Conservation (phyloP, 1,140 invertebrate genomes). For the Anoplophora glabripennis region DNA sequence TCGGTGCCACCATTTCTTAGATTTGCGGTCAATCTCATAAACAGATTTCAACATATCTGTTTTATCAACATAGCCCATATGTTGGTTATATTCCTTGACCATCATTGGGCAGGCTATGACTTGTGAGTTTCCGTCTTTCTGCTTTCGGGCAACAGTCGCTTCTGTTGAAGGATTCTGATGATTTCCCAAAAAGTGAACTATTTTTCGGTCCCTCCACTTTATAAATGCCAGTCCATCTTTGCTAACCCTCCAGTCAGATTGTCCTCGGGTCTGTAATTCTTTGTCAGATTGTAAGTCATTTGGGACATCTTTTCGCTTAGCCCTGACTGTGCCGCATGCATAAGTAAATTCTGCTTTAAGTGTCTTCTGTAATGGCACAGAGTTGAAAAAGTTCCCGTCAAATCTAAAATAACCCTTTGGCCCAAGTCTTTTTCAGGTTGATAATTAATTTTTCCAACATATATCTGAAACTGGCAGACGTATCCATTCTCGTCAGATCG, state of each 20-base stretch:
- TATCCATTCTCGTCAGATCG: conserved; percentile 37
- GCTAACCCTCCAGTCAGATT: conserved; percentile 44
- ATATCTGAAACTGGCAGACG: conserved; percentile 49
- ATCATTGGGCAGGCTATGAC: conserved; percentile 23
- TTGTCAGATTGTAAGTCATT: conserved; percentile 40
- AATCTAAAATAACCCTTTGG: conserved; percentile 42
- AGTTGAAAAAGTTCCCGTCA: conserved; percentile 43
- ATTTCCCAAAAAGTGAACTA: conserved; percentile 47
- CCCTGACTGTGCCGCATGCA: conserved; percentile 34
- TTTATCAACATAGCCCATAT: conserved; percentile 49
- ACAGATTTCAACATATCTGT: conserved; percentile 42
- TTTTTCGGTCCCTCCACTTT: conserved; percentile 49
- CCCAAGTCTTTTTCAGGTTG: conserved; percentile 42
- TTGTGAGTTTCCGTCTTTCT: conserved; percentile 36
- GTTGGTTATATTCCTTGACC: conserved; percentile 44
- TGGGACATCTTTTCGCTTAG: conserved; percentile 33
- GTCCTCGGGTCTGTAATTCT: conserved; percentile 39
- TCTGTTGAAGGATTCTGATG: conserved; percentile 41
- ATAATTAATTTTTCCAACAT: conserved; percentile 44
- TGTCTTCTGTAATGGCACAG: conserved; percentile 32
- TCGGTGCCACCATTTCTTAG: conserved; percentile 41
- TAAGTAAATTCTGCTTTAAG: conserved; percentile 39
- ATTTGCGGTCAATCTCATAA: conserved; percentile 46
- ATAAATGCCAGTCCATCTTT: conserved; percentile 41
- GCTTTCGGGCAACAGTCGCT: conserved; percentile 37